phyloP scores from a whole-genome alignment of 2,888 invertebrate species.

The Acrobeloides nanus region DNA sequence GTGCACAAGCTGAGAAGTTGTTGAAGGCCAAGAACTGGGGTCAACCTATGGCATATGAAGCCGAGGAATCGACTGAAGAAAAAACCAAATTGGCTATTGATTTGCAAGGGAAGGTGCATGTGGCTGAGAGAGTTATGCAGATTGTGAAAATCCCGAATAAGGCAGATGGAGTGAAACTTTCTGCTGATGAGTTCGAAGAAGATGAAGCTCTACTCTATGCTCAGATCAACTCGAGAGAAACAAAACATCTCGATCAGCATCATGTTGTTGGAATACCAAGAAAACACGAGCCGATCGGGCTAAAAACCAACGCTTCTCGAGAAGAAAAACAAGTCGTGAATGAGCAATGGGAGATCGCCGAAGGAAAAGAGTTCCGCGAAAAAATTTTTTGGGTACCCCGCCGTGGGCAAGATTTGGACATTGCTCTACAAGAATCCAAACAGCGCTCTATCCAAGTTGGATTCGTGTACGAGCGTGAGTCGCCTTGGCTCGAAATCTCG shows the following conservation, averaged over 20 bases:
- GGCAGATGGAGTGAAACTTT: constrained; percentile 18
- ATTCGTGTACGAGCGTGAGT: constrained; percentile 28
- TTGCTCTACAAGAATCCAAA: constrained; percentile 25
- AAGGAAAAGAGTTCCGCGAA: constrained; percentile 11
- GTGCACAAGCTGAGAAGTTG: constrained; percentile 6
- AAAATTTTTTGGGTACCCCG: constrained; percentile 22
- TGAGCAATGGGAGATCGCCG: constrained; percentile 18
- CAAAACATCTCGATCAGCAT: constrained; percentile 24
- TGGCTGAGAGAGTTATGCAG: constrained; percentile 14
- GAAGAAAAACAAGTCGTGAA: constrained; percentile 21
- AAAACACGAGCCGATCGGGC: constrained; percentile 11
- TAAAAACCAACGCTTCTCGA: constrained; percentile 21
- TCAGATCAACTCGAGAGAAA: constrained; percentile 13
- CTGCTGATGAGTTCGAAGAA: constrained; percentile 37
- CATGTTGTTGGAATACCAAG: constrained; percentile 18
- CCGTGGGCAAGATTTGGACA: constrained; percentile 19
- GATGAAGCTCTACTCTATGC: constrained; percentile 28
- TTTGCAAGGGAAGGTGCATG: constrained; percentile 30
- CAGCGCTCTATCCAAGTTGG: constrained; percentile 32
- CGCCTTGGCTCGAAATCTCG: constrained; percentile 12
- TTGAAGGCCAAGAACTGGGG: constrained; percentile 18
- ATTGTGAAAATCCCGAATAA: constrained; percentile 20
- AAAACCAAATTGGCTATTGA: constrained; percentile 34
- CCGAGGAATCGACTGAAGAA: constrained; percentile 35
- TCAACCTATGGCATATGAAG: constrained; percentile 12